Evolutionary conservation across 35 echinoderm and acorn worm species (phyloP).

Genomic region (Heliocidaris tuberculata): DNA sequence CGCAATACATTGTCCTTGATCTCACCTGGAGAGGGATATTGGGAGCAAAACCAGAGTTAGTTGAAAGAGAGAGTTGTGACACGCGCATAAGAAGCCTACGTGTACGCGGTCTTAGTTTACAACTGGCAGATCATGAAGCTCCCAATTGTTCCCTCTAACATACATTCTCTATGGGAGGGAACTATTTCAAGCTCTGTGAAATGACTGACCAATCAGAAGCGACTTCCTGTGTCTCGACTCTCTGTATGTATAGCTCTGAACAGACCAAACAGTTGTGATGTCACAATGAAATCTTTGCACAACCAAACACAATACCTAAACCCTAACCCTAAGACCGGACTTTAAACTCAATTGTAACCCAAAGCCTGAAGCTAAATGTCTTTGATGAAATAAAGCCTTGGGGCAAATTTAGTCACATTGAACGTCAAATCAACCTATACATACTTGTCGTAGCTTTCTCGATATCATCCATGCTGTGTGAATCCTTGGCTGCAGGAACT

Average conservation of each 20-base stretch:
- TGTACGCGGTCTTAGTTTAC: too few species aligned
- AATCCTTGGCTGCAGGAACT: slow-evolving; percentile 36
- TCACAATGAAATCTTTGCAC: background rate
- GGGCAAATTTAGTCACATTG: too few species aligned
- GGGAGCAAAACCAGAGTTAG: background rate
- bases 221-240: too few species aligned
- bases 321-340: background rate
- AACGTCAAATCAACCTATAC: background rate
- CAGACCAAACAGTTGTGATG: background rate
- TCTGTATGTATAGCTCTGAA: too few species aligned
- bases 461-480: slow-evolving; percentile 47
- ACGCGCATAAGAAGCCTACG: too few species aligned
- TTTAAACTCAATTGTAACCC: background rate
- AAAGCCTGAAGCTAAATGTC: background rate
- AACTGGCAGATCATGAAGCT: too few species aligned
- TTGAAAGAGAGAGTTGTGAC: too few species aligned
- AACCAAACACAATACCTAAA: background rate
- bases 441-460: slow-evolving; percentile 64
- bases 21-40: slow-evolving; percentile 70
- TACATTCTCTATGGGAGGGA: too few species aligned
- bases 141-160: too few species aligned
- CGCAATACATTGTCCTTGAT: slow-evolving; percentile 71
- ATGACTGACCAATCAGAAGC: too few species aligned
- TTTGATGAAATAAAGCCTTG: too few species aligned
- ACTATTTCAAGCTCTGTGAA: too few species aligned